A percentile compares a stretch with the other conserved stretches of the same genome.
These are phyloP conservation scores for Oreochromis spilurus DNA, from an alignment of 2,113 vertebrate species.

Conservation along the genomic window DNA sequence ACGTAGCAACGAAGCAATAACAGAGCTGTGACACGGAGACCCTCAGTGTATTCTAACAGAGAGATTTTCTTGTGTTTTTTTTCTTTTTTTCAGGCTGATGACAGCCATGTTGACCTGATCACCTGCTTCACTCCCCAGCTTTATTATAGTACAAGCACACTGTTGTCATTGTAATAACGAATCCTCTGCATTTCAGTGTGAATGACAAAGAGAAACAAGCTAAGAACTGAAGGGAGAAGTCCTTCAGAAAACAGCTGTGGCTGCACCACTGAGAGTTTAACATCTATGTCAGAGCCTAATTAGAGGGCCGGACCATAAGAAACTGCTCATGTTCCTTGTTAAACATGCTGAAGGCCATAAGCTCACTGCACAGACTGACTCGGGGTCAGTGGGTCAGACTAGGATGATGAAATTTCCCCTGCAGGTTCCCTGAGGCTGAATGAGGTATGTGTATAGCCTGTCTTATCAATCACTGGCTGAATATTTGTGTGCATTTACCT, in stretches of 20 bases:
- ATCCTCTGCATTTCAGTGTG: neutral
- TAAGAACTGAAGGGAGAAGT: neutral
- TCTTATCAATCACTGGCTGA: neutral
- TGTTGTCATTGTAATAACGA: neutral
- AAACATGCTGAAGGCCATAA: slow-evolving; percentile 42
- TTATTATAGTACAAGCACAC: slow-evolving; percentile 5
- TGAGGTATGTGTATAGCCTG: neutral
- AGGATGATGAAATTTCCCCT: slow-evolving; percentile 21
- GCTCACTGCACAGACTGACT: neutral
- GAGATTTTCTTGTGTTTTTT: neutral
- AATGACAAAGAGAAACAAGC: neutral
- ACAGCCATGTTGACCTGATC: neutral
- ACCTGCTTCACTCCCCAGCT: neutral
- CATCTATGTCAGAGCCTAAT: slow-evolving; percentile 39
- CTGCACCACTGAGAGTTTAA: slow-evolving; percentile 18
- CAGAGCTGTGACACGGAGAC: slow-evolving; percentile 2
- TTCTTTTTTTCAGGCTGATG: neutral
- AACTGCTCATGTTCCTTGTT: slow-evolving; percentile 53
- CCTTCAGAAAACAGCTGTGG: slow-evolving; percentile 14
- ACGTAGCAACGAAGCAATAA: slow-evolving; percentile 24
- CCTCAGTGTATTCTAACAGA: neutral
- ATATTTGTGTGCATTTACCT: neutral
- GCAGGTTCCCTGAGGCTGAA: slow-evolving; percentile 1
- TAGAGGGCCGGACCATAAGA: slow-evolving; percentile 33
- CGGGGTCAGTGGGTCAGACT: slow-evolving; percentile 29